phyloP scores from a whole-genome alignment of 2,113 vertebrate species.

The Coptodon bakossiorum region DNA sequence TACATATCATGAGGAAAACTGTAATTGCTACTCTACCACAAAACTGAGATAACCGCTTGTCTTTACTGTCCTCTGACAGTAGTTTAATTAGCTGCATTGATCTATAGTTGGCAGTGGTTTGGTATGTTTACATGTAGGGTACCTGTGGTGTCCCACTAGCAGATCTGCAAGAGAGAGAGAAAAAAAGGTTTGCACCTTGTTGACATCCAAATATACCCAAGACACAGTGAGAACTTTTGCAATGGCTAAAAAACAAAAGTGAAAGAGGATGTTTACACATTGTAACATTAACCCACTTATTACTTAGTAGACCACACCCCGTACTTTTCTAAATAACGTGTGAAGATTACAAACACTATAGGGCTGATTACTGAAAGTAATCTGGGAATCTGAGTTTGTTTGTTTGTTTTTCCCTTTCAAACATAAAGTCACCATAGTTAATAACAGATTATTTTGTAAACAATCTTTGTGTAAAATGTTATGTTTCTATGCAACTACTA shows the following conservation, averaged over 20 bases:
- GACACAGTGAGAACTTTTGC: background rate
- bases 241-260: constrained; percentile 9
- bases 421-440: background rate
- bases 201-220: background rate
- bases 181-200: background rate
- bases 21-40: background rate
- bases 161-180: background rate
- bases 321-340: background rate
- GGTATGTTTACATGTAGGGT: background rate
- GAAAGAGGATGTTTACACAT: constrained; percentile 6
- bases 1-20: background rate
- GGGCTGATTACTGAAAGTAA: background rate
- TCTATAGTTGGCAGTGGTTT: background rate
- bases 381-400: background rate
- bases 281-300: background rate
- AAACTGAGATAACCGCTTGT: background rate
- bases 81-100: background rate
- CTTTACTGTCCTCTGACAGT: background rate
- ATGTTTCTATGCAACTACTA: background rate
- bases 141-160: background rate
- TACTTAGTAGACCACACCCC: background rate
- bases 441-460: background rate
- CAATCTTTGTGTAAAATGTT: background rate
- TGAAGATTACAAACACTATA: background rate
- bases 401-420: background rate